These are phyloP conservation scores for Nomada ferruginata DNA, from an alignment of 2,888 invertebrate species.

Conservation along the genomic window DNA sequence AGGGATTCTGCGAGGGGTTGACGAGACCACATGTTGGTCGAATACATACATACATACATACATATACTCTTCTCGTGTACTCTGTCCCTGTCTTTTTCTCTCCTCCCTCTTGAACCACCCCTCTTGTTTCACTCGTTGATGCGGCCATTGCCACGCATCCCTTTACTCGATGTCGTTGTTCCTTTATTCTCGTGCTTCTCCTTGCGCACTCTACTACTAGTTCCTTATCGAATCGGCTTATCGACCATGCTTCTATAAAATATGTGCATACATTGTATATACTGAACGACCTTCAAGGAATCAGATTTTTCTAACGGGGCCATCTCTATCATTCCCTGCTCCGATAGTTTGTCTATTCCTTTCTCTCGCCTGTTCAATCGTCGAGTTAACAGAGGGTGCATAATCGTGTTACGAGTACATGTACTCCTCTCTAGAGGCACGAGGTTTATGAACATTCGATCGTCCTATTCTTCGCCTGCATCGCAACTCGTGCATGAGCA, in stretches of 20 bases:
- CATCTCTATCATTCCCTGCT: too few species aligned
- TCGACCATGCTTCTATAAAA: neutral
- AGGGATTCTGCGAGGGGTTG: conserved; percentile 66
- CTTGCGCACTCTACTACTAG: neutral
- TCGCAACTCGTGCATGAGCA: neutral
- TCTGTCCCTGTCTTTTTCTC: conserved; percentile 14
- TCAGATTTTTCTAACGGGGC: conserved; percentile 68
- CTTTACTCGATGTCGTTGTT: neutral
- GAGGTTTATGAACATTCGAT: too few species aligned
- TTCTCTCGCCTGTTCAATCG: too few species aligned
- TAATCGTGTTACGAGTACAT: too few species aligned
- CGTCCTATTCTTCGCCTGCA: too few species aligned
- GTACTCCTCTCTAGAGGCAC: too few species aligned
- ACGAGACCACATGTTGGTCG: conserved; percentile 79
- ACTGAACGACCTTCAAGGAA: conserved; percentile 30
- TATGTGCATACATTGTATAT: conserved; percentile 64
- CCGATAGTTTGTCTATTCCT: too few species aligned
- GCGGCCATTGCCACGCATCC: neutral
- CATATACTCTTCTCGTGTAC: conserved; percentile 38
- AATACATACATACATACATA: conserved; percentile 56
- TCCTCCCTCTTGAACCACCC: neutral
- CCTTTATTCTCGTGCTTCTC: conserved; percentile 2
- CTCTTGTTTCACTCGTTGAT: conserved; percentile 10
- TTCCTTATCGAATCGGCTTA: conserved; percentile 6
- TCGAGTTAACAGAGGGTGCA: conserved; percentile 13